phyloP scores from a whole-genome alignment of 2,888 invertebrate genomes.

The Ophion costatus region DNA sequence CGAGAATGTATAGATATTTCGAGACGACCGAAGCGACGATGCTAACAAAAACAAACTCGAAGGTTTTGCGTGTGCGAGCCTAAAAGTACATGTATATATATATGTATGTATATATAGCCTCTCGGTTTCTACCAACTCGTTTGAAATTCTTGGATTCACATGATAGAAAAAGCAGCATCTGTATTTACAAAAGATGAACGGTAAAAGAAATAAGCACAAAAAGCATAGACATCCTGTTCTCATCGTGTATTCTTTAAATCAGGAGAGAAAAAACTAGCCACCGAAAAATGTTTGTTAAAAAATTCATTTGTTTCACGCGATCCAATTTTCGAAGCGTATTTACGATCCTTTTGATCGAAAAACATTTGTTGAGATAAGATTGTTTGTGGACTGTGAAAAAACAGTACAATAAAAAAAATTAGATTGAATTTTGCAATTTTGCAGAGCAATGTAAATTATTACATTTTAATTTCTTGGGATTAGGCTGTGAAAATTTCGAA shows the following conservation, averaged over 20 bases:
- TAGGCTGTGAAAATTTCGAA: too few relatives aligned
- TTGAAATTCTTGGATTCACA: constrained; percentile 53
- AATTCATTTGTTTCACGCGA: neutral
- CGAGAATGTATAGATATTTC: constrained; percentile 38
- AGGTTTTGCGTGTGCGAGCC: constrained; percentile 31
- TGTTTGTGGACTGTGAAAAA: too few relatives aligned
- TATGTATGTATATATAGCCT: too few relatives aligned
- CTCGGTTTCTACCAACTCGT: constrained; percentile 16
- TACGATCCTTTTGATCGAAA: too few relatives aligned
- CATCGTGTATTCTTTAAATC: constrained; percentile 5
- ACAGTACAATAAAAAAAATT: too few relatives aligned
- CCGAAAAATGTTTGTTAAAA: neutral
- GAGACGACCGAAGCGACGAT: constrained; percentile 34
- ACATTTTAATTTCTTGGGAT: too few relatives aligned
- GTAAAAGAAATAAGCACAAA: neutral
- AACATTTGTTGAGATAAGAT: too few relatives aligned
- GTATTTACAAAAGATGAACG: constrained; percentile 9
- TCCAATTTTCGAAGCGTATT: neutral
- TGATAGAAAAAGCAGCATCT: constrained; percentile 30
- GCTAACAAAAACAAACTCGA: constrained; percentile 61
- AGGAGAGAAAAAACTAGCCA: neutral
- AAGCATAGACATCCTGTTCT: constrained; percentile 10
- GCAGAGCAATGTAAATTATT: too few relatives aligned
- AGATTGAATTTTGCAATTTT: too few relatives aligned
- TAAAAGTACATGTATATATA: neutral